A percentile compares a stretch with the other conserved stretches of the same genome.
phyloP scores from a whole-genome alignment of 1,140 invertebrate species.

The Tribolium castaneum region DNA sequence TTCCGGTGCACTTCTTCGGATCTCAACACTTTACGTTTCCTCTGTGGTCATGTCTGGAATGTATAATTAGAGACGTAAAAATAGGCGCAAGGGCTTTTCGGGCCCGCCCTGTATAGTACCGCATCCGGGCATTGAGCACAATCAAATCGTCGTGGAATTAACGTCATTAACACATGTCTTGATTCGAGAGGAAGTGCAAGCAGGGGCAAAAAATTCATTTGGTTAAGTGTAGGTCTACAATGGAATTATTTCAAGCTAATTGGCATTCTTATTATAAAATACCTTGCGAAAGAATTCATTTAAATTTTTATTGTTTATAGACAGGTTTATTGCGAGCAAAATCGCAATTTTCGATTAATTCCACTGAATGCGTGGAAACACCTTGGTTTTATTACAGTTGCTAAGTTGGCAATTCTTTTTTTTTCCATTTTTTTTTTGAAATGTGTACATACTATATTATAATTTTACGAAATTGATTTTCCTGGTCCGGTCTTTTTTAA shows the following conservation, averaged over 20 bases:
- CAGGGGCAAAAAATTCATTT: neutral
- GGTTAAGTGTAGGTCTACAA: neutral
- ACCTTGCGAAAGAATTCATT: neutral
- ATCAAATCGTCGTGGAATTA: constrained; percentile 23
- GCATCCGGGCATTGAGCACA: constrained; percentile 15
- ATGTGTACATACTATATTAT: too few relatives aligned
- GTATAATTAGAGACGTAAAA: constrained; percentile 52
- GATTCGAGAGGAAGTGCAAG: neutral
- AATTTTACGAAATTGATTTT: too few relatives aligned
- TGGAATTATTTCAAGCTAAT: neutral
- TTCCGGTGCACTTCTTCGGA: constrained; percentile 54
- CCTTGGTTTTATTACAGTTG: too few relatives aligned
- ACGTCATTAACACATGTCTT: constrained; percentile 22
- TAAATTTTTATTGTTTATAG: neutral
- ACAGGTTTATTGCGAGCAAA: too few relatives aligned
- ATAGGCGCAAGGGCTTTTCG: neutral
- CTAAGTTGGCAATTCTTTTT: too few relatives aligned
- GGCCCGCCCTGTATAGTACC: neutral
- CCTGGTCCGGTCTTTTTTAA: too few relatives aligned
- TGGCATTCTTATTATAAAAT: neutral
- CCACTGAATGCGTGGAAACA: too few relatives aligned
- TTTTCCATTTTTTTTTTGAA: too few relatives aligned
- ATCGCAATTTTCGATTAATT: too few relatives aligned
- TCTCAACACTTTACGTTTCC: constrained; percentile 55
- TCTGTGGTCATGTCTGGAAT: constrained; percentile 55